Conservation (phyloP, 2,113 vertebrate genomes). For the Desmodus rotundus region DNA sequence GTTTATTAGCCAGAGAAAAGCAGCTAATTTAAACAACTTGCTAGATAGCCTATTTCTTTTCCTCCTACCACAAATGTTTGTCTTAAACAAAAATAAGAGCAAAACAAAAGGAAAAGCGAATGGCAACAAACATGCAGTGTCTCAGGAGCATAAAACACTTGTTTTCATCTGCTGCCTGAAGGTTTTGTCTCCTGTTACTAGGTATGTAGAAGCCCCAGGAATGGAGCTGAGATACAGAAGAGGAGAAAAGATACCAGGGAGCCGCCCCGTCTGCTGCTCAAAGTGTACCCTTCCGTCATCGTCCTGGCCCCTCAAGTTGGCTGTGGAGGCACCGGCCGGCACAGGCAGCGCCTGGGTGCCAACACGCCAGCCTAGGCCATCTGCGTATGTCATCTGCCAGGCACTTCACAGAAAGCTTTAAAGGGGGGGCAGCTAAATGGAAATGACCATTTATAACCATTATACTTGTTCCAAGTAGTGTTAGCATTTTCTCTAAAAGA, state of each 20-base stretch:
- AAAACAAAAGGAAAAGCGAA: neutral
- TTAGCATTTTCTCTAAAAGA: neutral
- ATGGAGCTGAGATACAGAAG: neutral
- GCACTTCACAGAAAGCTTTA: neutral
- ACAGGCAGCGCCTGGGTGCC: neutral
- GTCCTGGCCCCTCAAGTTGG: neutral
- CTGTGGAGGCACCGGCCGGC: neutral
- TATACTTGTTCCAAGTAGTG: conserved; percentile 9
- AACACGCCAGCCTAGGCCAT: conserved; percentile 27
- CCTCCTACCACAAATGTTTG: neutral
- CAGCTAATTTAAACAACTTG: neutral
- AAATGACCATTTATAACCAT: conserved; percentile 37
- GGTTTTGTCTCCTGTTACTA: neutral
- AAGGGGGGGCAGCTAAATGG: conserved; percentile 1
- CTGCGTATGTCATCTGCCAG: conserved; percentile 63
- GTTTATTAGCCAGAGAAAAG: neutral
- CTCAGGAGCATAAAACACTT: neutral
- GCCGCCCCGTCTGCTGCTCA: neutral
- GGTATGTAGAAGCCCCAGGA: neutral
- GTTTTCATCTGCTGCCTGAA: neutral
- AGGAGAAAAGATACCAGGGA: neutral
- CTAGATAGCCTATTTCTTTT: neutral
- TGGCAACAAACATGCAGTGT: neutral
- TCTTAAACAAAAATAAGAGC: neutral
- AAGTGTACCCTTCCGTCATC: neutral